Base-by-base conservation (phyloP, 2,797 vertebrate species). In the Rhinatrema bivittatum region DNA sequence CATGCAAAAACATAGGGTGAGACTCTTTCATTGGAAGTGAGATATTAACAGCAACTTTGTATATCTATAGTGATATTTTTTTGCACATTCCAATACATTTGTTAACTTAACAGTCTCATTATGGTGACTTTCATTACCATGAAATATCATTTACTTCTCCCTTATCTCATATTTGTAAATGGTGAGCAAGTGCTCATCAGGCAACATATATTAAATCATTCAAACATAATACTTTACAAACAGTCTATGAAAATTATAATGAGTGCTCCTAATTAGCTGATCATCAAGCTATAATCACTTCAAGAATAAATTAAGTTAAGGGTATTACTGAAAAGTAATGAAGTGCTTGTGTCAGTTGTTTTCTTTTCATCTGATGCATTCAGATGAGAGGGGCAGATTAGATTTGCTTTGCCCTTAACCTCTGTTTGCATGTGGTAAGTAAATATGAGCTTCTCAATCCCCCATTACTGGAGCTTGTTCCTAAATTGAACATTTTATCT, bases 201-300 rank as follows among this genome's bases (percentile, higher is more conserved):
- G 48, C 50, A 70, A 72, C 56, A 65, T 42, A 50, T 57, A 70
- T 78, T 80, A 80, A 84, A 82, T 86, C 81, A 84, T 63, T 61
- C 64, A 56, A 59, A 77, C 50, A 65, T 69, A 82, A 83, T 75
- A 72, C 73, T 87, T 79, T 73, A 76, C 74, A 89, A 87, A 87
- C 72, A 84, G 61, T 65, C 73, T 78, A 46, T 39, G 46, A 71
- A 75, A 82, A 78, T 79, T 64, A 79, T 82, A 76, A 85, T 68
- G 63, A 75, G 63, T 71, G 50, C 42, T 77, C 39, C 79, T 87
- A 88, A 87, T 89, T 85, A 86, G 74, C 71, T 74, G 65, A 77
- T 87, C 68, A 57, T 57, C 57, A 63, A 77, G 62, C 70, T 70
- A 74, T 84, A 85, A 87, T 81, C 68, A 72, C 74, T 85, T 74